Evolutionary conservation across 2,888 invertebrate genomes (phyloP), one percentile per base, ranked within the genome.

Genomic region (Tenthredo amoena): DNA sequence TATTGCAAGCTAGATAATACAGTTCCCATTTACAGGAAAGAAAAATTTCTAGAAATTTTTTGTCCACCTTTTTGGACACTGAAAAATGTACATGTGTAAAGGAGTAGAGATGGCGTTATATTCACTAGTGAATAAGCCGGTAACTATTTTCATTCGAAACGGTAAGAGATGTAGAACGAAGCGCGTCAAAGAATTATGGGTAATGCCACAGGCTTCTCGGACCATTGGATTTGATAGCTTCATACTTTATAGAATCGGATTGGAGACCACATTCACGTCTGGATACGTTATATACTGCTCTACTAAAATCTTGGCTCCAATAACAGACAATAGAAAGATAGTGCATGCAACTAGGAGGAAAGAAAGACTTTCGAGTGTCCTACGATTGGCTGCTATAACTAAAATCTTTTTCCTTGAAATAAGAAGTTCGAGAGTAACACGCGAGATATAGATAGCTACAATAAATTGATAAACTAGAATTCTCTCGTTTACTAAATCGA

Each of bases 161-260:
- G 2, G 47, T 12, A 26, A 18, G 5, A 43, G 40, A 76, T 58
- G 85, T 40, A 74, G 31, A 84, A 72, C 65, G 76, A 77, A 79
- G 65, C 89, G 89, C 88, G 90, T 90, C 90, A 89, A 90, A 92
- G 92, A 93, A 90, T 93, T 92, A 92, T 92, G 90, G 92, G 91
- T 92, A 92, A 93, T 93, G 92, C 92, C 84, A 88, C 88, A 88
- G 88, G 85, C 89, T 92, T 91, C 89, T 88, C 92, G 91, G 92
- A 85, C 91, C 93, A 93, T 93, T 93, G 91, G 87, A 86, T 91
- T 90, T 92, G 93, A 93, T 93, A 92, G 93, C 92, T 92, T 93
- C 92, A 92, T 93, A 93, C 92, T 91, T 93, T 90, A 93, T 92
- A 88, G 89, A 92, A 92, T 92, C 92, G 92, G 90, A 90, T 88